These are phyloP conservation scores for Myotis daubentonii DNA, from an alignment of 2,797 vertebrate genomes.

Conservation along the genomic window DNA sequence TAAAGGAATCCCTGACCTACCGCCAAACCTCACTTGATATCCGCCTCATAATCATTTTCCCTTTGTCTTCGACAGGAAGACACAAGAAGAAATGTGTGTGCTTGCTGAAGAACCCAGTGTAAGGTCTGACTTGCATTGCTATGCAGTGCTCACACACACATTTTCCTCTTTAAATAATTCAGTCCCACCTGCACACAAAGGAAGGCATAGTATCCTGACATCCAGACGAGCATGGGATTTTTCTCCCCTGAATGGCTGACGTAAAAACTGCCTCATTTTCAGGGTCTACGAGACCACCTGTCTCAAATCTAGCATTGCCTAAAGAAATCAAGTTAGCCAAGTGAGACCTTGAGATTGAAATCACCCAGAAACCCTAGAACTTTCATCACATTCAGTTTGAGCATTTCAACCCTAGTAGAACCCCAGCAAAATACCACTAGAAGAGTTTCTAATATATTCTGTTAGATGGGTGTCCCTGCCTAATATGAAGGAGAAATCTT, in stretches of 20 bases:
- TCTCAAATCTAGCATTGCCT: neutral
- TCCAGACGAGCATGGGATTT: neutral
- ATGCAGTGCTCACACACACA: neutral
- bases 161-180: neutral
- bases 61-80: neutral
- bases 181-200: neutral
- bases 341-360: neutral
- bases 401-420: neutral
- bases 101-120: neutral
- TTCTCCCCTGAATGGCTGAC: neutral
- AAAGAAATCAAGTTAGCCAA: neutral
- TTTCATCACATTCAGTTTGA: neutral
- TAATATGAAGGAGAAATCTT: slow-evolving; percentile 42
- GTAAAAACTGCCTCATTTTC: neutral
- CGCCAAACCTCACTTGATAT: neutral
- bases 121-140: neutral
- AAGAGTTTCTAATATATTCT: slow-evolving; percentile 20
- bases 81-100: neutral
- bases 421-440: neutral
- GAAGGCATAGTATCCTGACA: neutral
- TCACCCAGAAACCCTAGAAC: neutral
- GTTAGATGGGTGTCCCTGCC: neutral
- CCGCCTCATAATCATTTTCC: neutral
- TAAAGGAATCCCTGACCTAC: neutral
- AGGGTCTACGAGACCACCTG: neutral